Conservation (phyloP, 2,113 vertebrate genomes). For the Heloderma charlesbogerti region DNA sequence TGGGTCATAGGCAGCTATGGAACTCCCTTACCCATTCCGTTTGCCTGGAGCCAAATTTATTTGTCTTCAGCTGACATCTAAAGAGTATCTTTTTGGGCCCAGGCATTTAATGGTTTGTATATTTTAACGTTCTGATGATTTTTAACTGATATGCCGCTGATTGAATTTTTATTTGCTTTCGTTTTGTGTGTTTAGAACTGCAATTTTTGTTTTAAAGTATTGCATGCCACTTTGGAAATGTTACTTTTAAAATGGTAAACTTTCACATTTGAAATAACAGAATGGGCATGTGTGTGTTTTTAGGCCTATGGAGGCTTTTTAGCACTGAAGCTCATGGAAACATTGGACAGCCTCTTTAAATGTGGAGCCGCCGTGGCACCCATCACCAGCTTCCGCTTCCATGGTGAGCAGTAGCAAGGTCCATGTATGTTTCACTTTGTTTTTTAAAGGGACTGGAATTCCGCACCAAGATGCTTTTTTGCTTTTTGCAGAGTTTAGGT, state of each 20-base stretch:
- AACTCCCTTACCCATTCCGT: no score
- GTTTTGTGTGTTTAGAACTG: not conserved
- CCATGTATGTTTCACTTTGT: not conserved
- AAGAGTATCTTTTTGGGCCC: no score
- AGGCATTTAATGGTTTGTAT: no score
- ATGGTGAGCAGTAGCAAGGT: slow-evolving; percentile 75
- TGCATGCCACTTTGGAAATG: not conserved
- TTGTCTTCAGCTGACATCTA: no score
- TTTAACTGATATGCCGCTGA: not conserved
- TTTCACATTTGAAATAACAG: not conserved
- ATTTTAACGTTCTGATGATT: not conserved
- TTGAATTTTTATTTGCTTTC: not conserved
- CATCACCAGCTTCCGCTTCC: slow-evolving; percentile 83
- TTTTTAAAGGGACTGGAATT: not conserved
- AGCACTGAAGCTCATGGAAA: slow-evolving; percentile 82
- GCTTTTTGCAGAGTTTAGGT: not conserved
- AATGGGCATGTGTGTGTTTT: not conserved
- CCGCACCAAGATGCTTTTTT: not conserved
- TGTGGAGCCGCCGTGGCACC: slow-evolving; percentile 81
- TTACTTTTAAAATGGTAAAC: not conserved
- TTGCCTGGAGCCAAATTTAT: no score
- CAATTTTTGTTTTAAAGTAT: not conserved
- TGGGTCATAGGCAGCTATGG: not conserved
- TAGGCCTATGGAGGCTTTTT: slow-evolving; percentile 78
- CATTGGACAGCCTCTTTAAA: slow-evolving; percentile 78